Percentiles rank a stretch among this genome's conserved stretches.
These are phyloP conservation scores for Siniperca obscura DNA, from an alignment of 2,797 vertebrate genomes.

Conservation along the genomic window DNA sequence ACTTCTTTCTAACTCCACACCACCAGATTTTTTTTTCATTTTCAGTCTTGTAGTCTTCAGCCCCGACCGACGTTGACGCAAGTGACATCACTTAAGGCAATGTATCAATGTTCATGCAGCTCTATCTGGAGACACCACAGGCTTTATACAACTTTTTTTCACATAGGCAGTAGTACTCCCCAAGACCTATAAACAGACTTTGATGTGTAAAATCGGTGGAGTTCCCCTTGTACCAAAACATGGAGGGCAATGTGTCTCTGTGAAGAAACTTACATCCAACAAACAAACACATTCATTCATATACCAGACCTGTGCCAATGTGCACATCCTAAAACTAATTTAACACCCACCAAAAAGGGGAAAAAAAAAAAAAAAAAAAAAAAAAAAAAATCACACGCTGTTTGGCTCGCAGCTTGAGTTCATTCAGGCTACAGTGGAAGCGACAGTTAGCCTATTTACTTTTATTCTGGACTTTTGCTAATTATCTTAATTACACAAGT, in stretches of 20 bases:
- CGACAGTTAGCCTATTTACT: slow-evolving; percentile 82
- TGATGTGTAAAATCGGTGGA: background rate
- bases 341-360: slow-evolving; percentile 37
- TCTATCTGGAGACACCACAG: background rate
- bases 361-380: background rate
- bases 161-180: background rate
- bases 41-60: background rate
- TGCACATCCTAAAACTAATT: slow-evolving; percentile 18
- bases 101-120: background rate
- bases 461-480: slow-evolving; percentile 83
- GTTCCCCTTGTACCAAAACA: background rate
- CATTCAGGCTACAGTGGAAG: slow-evolving; percentile 72
- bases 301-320: background rate
- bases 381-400: slow-evolving; percentile 35
- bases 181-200: background rate
- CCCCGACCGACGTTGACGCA: background rate
- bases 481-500: slow-evolving; percentile 85
- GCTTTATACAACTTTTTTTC: background rate
- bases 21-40: background rate
- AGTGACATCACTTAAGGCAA: background rate
- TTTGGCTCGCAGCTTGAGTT: slow-evolving; percentile 64
- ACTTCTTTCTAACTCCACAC: background rate
- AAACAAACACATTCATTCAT: background rate
- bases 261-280: background rate
- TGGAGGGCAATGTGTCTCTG: background rate